Conservation (phyloP, 1,140 invertebrate species). For the Drosophila azteca region DNA sequence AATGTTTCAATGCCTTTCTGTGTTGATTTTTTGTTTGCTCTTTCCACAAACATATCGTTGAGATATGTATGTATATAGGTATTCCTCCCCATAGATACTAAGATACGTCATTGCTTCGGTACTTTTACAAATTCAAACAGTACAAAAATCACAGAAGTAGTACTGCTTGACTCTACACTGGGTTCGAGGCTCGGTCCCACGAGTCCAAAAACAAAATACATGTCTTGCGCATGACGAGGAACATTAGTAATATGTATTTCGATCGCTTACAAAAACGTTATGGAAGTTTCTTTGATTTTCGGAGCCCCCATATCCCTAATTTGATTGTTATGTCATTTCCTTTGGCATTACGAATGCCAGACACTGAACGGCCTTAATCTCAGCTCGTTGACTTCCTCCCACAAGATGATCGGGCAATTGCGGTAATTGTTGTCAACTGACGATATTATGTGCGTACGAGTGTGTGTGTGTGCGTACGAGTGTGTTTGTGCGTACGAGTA, state of each 20-base stretch:
- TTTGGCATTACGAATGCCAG: constrained; percentile 26
- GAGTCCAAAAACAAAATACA: too few relatives aligned
- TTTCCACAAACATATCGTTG: neutral
- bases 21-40: constrained; percentile 18
- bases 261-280: too few relatives aligned
- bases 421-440: constrained; percentile 65
- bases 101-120: too few relatives aligned
- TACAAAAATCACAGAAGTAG: too few relatives aligned
- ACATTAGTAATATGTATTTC: too few relatives aligned
- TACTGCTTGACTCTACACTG: too few relatives aligned
- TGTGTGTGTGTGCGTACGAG: neutral
- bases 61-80: too few relatives aligned
- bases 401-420: constrained; percentile 60
- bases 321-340: constrained; percentile 65
- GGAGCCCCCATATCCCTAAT: constrained; percentile 2
- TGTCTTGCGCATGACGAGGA: too few relatives aligned
- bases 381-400: constrained; percentile 70
- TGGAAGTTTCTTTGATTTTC: too few relatives aligned
- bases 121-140: too few relatives aligned
- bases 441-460: constrained; percentile 52
- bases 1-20: neutral
- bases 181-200: too few relatives aligned
- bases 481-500: constrained; percentile 39
- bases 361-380: constrained; percentile 49
- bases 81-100: too few relatives aligned